These are phyloP conservation scores for Hydractinia symbiolongicarpus DNA, from an alignment of 30 jellyfish, hydroid and myxozoan species.

Conservation along the genomic window DNA sequence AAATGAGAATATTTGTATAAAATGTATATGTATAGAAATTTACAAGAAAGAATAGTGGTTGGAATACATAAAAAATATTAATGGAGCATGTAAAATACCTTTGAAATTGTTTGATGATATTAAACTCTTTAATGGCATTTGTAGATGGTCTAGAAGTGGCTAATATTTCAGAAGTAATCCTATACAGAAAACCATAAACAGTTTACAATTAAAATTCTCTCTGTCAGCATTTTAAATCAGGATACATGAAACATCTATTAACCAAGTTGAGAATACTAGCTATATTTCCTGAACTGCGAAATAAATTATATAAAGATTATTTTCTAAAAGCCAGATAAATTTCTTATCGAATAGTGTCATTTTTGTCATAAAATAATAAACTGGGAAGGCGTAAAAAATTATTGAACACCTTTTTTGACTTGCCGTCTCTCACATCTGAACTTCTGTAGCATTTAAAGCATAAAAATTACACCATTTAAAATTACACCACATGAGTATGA, in stretches of 20 bases:
- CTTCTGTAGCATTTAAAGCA: not conserved
- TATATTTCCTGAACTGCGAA: not conserved
- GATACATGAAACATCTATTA: not conserved
- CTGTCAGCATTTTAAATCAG: no score
- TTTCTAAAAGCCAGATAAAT: no score
- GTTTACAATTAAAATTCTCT: not conserved
- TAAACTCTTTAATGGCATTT: constrained; percentile 25
- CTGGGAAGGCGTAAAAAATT: no score
- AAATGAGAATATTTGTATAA: not conserved
- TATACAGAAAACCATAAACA: constrained; percentile 20
- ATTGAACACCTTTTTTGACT: no score
- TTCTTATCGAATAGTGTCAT: no score
- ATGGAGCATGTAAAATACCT: not conserved
- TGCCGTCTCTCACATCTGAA: no score
- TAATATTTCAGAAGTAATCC: constrained; percentile 68
- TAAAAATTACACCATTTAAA: no score
- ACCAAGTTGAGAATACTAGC: not conserved
- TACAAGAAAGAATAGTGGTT: not conserved
- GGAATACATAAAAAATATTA: not conserved
- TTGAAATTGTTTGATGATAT: not conserved
- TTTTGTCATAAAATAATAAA: no score
- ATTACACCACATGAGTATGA: not conserved
- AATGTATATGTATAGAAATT: not conserved
- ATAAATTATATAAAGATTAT: not conserved
- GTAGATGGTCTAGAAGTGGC: constrained; percentile 96